Base-by-base conservation (phyloP, 2,113 vertebrate species). In the Thymallus thymallus region DNA sequence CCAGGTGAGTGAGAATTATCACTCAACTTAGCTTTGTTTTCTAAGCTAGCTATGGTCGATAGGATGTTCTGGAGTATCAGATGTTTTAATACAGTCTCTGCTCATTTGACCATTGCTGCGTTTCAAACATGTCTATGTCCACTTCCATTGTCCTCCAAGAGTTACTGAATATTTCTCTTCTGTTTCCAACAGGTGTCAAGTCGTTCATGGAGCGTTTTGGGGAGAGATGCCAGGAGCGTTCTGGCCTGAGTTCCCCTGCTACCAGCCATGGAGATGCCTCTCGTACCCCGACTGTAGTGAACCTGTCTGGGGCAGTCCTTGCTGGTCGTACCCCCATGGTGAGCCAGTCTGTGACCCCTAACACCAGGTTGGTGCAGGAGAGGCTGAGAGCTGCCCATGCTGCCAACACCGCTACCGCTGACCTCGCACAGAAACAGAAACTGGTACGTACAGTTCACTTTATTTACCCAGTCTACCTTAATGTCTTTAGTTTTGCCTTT, bases 201-300 rank as follows among this genome's bases (percentile, higher is more conserved):
- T 94, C 95, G 73, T 98, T 98, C 81, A 89, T 97, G 90, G 96
- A 97, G 84, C 95, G 94, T 61, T 99, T 99, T 90, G 96, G 93
- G 55, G 96, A 98, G 72, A 88, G 83, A 76, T 96, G 94, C 82
- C 94, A 95, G 69, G 94, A 98, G 66, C 93, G 82, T 5, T 89
- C 72, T 6, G 79, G 76, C 62, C 90, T 48, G 23, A 91, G 88
- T 74, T 93, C 95, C 26, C 85, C 89, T 45, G 75, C 88, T 2
- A 82, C 30, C 23, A 84, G 68, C 65, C 77, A 88, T 7, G 0
- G 76, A 83, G 77, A 6, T 23, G 20, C 18, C 20, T 3, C 56
- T 22, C 56, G 7, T 60, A 89, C 91, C 9, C 83, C 90, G 1
- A 4, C 58, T 0, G 16, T 18, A 1, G 62, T 64, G 23, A 64